Evolutionary conservation across 2,888 invertebrate genomes (phyloP).

Genomic region (Chydorus sphaericus): DNA sequence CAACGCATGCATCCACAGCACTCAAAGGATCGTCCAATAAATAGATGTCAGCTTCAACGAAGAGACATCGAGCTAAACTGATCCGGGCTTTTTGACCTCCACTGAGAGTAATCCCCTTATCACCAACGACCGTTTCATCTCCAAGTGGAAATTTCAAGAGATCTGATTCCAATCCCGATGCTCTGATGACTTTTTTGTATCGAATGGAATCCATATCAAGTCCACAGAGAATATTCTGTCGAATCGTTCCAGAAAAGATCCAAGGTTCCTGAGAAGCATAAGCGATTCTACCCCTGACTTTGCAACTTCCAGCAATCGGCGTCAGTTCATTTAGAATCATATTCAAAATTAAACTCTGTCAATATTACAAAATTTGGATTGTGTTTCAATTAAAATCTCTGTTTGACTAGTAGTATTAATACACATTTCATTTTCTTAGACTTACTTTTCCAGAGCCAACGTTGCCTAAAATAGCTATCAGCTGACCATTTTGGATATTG

Average conservation of each 20-base stretch:
- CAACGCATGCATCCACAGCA: slow-evolving; percentile 35
- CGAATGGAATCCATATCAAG: slow-evolving; percentile 36
- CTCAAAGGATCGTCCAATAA: slow-evolving; percentile 36
- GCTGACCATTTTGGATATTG: slow-evolving; percentile 19
- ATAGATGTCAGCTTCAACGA: slow-evolving; percentile 34
- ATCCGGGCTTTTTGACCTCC: slow-evolving; percentile 40
- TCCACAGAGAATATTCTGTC: slow-evolving; percentile 88
- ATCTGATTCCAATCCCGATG: slow-evolving; percentile 32
- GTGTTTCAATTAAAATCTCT: too few species aligned
- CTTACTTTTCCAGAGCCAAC: slow-evolving; percentile 61
- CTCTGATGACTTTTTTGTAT: slow-evolving; percentile 26
- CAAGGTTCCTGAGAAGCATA: slow-evolving; percentile 53
- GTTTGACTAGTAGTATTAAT: too few species aligned
- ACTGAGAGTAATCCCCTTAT: slow-evolving; percentile 36
- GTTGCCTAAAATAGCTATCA: slow-evolving; percentile 54
- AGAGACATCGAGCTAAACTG: slow-evolving; percentile 33
- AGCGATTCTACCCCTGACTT: slow-evolving; percentile 30
- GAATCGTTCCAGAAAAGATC: slow-evolving; percentile 58
- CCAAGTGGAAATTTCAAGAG: slow-evolving; percentile 32
- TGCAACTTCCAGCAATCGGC: slow-evolving; percentile 26
- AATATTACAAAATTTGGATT: too few species aligned
- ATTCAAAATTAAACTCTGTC: slow-evolving; percentile 21
- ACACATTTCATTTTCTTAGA: too few species aligned
- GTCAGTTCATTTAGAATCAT: slow-evolving; percentile 34
- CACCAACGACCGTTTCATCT: slow-evolving; percentile 37